phyloP scores from a whole-genome alignment of 2,888 invertebrate species.

The Nemotelus nigrinus region DNA sequence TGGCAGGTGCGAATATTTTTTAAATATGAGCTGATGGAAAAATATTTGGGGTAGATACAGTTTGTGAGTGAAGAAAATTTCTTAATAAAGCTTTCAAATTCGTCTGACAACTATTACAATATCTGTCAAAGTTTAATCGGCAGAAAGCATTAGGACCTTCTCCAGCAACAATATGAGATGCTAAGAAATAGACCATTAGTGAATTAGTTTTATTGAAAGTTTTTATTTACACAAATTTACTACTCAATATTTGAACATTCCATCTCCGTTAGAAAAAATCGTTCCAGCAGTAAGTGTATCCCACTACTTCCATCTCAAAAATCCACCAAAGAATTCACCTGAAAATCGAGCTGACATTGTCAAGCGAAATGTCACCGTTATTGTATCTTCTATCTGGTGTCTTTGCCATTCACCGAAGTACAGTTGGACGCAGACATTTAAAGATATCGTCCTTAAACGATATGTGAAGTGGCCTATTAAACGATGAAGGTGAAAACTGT shows the following conservation, averaged over 20 bases:
- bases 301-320: background rate
- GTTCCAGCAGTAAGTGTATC: too few relatives aligned
- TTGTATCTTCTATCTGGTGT: background rate
- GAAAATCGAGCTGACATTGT: slow-evolving; percentile 33
- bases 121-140: too few relatives aligned
- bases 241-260: too few relatives aligned
- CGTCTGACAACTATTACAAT: too few relatives aligned
- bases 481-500: slow-evolving; percentile 17
- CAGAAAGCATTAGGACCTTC: too few relatives aligned
- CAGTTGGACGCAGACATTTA: background rate
- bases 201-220: too few relatives aligned
- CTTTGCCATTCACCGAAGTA: background rate
- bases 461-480: background rate
- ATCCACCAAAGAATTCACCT: background rate
- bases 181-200: too few relatives aligned
- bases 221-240: too few relatives aligned
- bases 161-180: too few relatives aligned
- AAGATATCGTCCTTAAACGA: slow-evolving; percentile 16
- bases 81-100: background rate
- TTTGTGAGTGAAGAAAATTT: background rate
- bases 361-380: slow-evolving; percentile 9
- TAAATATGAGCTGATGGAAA: background rate
- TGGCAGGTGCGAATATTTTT: slow-evolving; percentile 3
- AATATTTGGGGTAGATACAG: background rate
- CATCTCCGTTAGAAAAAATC: too few relatives aligned